These are phyloP conservation scores for Macropodus opercularis DNA, from an alignment of 2,797 vertebrate species.

Conservation along the genomic window DNA sequence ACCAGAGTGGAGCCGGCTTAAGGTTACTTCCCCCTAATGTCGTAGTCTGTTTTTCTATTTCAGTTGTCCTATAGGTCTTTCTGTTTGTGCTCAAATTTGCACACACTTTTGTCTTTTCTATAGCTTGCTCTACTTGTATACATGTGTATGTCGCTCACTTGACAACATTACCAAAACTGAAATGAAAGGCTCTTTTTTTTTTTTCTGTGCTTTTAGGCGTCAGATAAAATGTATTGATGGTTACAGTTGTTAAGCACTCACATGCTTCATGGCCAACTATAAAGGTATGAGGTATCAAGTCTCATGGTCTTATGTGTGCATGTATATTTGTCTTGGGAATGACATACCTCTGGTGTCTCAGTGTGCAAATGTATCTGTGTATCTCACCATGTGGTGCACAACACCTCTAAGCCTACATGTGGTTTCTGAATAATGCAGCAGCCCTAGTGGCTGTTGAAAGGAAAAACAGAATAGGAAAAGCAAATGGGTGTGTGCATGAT, in stretches of 20 bases:
- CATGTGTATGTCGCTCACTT: no score
- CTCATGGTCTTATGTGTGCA: background rate
- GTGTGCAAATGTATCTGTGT: conserved; percentile 18
- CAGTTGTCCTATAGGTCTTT: conserved; percentile 5
- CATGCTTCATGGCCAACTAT: no score
- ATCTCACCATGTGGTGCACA: conserved; percentile 51
- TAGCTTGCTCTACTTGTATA: conserved; percentile 1
- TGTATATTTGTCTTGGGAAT: conserved; percentile 3
- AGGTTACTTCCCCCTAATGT: conserved; percentile 64
- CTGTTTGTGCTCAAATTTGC: conserved; percentile 8
- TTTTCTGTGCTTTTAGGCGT: no score
- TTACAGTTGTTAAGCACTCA: no score
- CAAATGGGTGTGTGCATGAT: conserved; percentile 17
- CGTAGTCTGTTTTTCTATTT: conserved; percentile 50
- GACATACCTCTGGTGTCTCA: conserved; percentile 25
- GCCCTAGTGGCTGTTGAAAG: conserved; percentile 49
- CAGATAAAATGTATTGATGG: no score
- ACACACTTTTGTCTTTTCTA: conserved; percentile 6
- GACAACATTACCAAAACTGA: no score
- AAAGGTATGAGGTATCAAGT: no score
- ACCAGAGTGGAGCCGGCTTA: conserved; percentile 48
- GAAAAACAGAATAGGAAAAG: conserved; percentile 31
- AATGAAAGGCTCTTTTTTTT: no score
- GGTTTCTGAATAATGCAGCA: conserved; percentile 78
- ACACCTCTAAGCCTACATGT: conserved; percentile 58